Evolutionary conservation across 2,797 vertebrate genomes (phyloP), one percentile per base, ranked within the genome.

Genomic region (Epinephelus coioides): DNA sequence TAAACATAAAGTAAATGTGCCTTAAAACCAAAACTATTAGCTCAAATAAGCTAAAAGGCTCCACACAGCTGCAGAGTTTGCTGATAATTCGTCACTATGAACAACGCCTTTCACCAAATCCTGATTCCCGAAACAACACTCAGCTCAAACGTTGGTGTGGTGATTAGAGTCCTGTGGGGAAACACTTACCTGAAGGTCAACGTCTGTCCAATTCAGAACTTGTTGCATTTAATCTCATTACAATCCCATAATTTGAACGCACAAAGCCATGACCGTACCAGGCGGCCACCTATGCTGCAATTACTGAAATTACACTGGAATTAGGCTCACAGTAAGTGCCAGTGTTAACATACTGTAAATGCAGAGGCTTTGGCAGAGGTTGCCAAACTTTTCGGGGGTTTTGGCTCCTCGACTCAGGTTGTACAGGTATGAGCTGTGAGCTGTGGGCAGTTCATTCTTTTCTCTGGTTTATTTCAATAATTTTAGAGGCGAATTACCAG

Each of bases 201-300:
- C 6, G 13, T 40, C 46, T 44, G 38, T 53, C 27, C 57, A 68
- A 59, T 19, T 55, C 59, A 69, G 59, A 76, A 5, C 46, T 66
- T 47, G 51, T 27, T 49, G 65, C n/a, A 65, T 85, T 85, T 81
- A 81, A 86, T 77, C 81, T 89, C 72, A 83, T 65, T 77, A 80
- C 63, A 63, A 21, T 59, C 63, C 75, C 49, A 27, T 81, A 1
- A 83, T 82, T 86, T 78, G 11, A 73, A 68, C 15, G 54, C 51
- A 50, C 44, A 44, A 0, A 71, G 59, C 72, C 74, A 8, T 53
- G 68, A 60, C 71, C 23, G 7, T 57, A 51, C 69, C 82, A 75
- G 25, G 2, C 5, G 65, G 72, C 69, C 76, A 86, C 73, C 69
- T 68, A 49, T 53, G 60, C 76, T 50, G 61, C 68, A 82, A 86